Evolutionary conservation across 1,140 invertebrate species (phyloP), one percentile per base, ranked within the genome.

Genomic region (Anoplophora glabripennis): DNA sequence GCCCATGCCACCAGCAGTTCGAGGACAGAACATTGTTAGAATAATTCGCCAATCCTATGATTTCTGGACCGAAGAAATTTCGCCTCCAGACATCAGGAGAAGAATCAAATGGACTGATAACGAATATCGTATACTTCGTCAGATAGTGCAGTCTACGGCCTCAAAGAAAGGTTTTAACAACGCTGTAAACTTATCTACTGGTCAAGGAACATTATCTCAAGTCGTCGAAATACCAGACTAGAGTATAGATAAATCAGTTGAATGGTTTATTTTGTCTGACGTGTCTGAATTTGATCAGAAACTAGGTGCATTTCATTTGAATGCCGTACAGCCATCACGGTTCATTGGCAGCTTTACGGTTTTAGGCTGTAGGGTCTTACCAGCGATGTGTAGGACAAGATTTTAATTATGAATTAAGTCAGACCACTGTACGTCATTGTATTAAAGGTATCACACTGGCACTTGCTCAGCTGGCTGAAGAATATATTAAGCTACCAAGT

Each of bases 151-250:
- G 28, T 38, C 48, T 5, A 52, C 38, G 33, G 12, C 28, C 1
- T 15, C n/a, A 0, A 52, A 52, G 34, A 35, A 37, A 52, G 48
- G 11, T 4, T 38, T 52, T 3, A 52, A 52, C 48, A 1, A 37
- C 4, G 17, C 33, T 5, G 34, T 36, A 7, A 35, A 52, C 14
- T n/a, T 52, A 0, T 52, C 48, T 4, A 5, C 7, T 1, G 48
- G 48, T 14, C 28, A 35, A 4, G 48, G 48, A 0, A 1, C 48
- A 9, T 12, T 36, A 1, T 1, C 48, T 11, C 48, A 51, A 12
- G 15, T 18, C 1, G 48, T 51, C 11, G 33, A 51, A 21, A 36
- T 21, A n/a, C n/a, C 18, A 4, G 17, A 35, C 9, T 51, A 35
- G 34, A 35, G 10, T 5, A 15, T 51, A 2, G 48, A 51, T 4